These are phyloP conservation scores for Planiliza haematocheilus DNA, from an alignment of 2,113 vertebrate species.

Conservation along the genomic window DNA sequence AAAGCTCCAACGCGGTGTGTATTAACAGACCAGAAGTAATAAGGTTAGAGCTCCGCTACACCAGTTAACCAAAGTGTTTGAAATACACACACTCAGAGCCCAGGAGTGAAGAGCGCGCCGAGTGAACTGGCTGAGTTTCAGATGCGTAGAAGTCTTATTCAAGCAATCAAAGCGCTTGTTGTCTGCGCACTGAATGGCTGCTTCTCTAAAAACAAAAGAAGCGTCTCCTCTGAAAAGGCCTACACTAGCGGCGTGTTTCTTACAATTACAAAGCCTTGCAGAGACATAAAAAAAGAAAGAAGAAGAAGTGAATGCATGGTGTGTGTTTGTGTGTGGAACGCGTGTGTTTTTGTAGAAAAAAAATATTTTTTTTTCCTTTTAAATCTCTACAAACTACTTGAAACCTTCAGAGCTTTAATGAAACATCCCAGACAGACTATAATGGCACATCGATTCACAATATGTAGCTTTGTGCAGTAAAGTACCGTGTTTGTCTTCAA, in stretches of 20 bases:
- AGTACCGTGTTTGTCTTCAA: slow-evolving; percentile 26
- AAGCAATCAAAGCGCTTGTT: slow-evolving; percentile 79
- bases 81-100: slow-evolving; percentile 72
- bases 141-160: slow-evolving; percentile 61
- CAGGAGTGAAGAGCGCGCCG: slow-evolving; percentile 54
- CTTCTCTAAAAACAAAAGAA: slow-evolving; percentile 68
- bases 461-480: slow-evolving; percentile 63
- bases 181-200: slow-evolving; percentile 70
- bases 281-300: slow-evolving; percentile 45
- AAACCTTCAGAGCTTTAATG: slow-evolving; percentile 86
- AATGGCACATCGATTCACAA: slow-evolving; percentile 60
- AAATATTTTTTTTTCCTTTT: slow-evolving; percentile 34
- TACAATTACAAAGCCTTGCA: slow-evolving; percentile 74
- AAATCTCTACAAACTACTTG: slow-evolving; percentile 81
- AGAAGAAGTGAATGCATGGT: slow-evolving; percentile 62
- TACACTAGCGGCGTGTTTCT: slow-evolving; percentile 62
- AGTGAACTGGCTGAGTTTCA: slow-evolving; percentile 53
- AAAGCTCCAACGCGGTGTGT: slow-evolving; percentile 68
- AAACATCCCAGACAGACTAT: slow-evolving; percentile 71
- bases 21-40: slow-evolving; percentile 63
- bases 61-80: slow-evolving; percentile 84
- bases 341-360: slow-evolving; percentile 49
- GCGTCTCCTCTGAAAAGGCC: slow-evolving; percentile 59
- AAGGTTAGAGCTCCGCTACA: slow-evolving; percentile 61
- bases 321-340: slow-evolving; percentile 48